Base-by-base conservation (phyloP, 2,113 vertebrate genomes). In the Burhinus oedicnemus region DNA sequence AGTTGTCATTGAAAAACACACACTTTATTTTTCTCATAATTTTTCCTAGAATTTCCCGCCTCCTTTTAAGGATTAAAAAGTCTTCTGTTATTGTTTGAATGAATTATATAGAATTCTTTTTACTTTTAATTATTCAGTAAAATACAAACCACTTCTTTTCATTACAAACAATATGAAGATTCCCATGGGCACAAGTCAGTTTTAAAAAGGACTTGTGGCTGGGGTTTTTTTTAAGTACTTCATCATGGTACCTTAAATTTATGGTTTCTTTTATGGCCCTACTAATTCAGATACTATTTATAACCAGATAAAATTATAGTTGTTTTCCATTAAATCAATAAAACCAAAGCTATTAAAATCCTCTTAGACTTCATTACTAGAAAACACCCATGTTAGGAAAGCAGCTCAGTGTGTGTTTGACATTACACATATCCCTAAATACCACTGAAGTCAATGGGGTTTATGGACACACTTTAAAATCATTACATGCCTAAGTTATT, bases 121-220 rank as follows among this genome's bases (percentile, higher is more conserved):
- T 25, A 36, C 5, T 85, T 75, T 34, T 64, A 34, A 72, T 72
- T 77, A 29, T 30, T 23, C 54, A 45, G 12, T 25, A 61, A 93
- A 85, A 71, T 68, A 29, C 5, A 90, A 94, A n/a, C 2, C 4
- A 8, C 10, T 86, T 84, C 10, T 86, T 84, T 7, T 26, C 44
- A 42, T 19, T 52, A 8, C 4, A 49, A 86, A 65, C 1, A 44
- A 3, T 21, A 55, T 6, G 5, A 81, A 83, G 34, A 78, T 70
- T 70, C 1, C 44, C 9, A 4, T 18, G 12, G 18, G 8, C n/a
- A 74, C 6, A 69, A 44, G 25, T 11, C 0, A 1, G 3, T 74
- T 86, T 93, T 83, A 12, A 70, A 86, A 85, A 62, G 15, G 11
- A 5, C 1, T 68, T 84, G 15, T 51, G 17, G 8, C 57, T 51